A percentile compares a stretch with the other conserved stretches of the same genome.
Conservation (phyloP, 2,113 vertebrate species). For the Pluvialis apricaria region DNA sequence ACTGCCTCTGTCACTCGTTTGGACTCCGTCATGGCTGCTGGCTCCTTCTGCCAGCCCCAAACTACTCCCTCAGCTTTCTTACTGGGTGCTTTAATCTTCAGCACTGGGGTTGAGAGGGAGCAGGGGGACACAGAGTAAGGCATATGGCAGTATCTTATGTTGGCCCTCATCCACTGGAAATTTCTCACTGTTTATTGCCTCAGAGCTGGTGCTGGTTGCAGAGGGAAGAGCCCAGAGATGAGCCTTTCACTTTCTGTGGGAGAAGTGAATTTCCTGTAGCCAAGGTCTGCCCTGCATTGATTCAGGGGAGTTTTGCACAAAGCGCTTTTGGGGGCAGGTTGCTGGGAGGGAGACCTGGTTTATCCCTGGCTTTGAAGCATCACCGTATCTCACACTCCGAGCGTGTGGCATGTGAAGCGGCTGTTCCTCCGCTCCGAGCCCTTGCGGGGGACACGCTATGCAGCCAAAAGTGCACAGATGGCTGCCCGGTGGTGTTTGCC, state of each 20-base stretch:
- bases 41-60: neutral
- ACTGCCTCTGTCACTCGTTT: neutral
- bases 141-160: too few species aligned
- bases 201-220: neutral
- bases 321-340: neutral
- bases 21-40: neutral
- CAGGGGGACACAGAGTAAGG: neutral
- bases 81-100: neutral
- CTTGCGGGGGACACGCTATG: accelerated
- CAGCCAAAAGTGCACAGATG: neutral
- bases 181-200: neutral
- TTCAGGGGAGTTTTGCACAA: neutral
- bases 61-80: neutral
- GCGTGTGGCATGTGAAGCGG: neutral
- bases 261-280: neutral
- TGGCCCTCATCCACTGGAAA: neutral
- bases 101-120: neutral
- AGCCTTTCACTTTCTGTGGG: neutral
- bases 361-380: neutral
- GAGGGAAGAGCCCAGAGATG: neutral
- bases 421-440: neutral
- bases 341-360: neutral
- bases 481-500: neutral
- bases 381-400: neutral
- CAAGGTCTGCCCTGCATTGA: neutral